Conservation (phyloP, 1,140 invertebrate species). For the Platorchestia sp. region DNA sequence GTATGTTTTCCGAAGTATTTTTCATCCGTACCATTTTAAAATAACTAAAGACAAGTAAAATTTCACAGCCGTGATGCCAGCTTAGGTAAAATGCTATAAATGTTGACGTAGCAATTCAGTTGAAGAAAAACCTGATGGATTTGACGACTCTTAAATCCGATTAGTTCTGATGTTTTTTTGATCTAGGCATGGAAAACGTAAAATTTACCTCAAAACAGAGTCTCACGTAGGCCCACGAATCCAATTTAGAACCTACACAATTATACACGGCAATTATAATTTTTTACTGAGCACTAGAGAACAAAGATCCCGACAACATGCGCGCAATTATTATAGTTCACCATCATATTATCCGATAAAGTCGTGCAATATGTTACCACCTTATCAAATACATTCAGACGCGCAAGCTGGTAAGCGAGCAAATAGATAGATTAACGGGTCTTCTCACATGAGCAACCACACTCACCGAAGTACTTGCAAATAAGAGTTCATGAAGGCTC, state of each 20-base stretch:
- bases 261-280: background rate
- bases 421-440: constrained; percentile 9
- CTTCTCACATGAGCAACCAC: background rate
- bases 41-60: too few species aligned
- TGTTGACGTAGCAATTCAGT: too few species aligned
- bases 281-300: background rate
- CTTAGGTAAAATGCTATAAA: too few species aligned
- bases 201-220: background rate
- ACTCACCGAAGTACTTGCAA: background rate
- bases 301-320: background rate
- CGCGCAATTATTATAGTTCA: background rate
- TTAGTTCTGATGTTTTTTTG: too few species aligned
- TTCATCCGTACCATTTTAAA: too few species aligned
- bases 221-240: background rate
- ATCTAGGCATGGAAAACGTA: background rate
- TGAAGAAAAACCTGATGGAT: too few species aligned
- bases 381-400: background rate
- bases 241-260: background rate
- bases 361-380: background rate
- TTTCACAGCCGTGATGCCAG: too few species aligned
- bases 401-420: background rate
- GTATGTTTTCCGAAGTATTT: too few species aligned
- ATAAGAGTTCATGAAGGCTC: background rate
- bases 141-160: too few species aligned
- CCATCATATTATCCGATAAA: background rate